Base-by-base conservation (phyloP, 2,888 invertebrate genomes). In the Sesia bembeciformis region DNA sequence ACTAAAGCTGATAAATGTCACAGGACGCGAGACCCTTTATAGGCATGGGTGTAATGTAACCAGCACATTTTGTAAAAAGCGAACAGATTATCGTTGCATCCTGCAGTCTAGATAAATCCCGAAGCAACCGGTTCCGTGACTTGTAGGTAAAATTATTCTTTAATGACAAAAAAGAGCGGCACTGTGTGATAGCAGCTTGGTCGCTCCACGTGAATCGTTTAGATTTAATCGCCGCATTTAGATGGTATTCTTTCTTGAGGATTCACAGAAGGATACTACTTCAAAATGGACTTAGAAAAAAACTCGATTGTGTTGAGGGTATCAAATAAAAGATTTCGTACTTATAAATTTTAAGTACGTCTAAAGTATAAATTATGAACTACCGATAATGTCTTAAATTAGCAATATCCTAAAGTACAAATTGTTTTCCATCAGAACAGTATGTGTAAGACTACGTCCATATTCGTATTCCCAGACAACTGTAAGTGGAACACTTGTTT, bases 81-180 rank as follows among this genome's bases (percentile, higher is more conserved):
- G 23, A 46, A 46, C 7, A 46, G 4, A 46, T 46, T 46, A 46
- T 46, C 46, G 46, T 46, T 8, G 46, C 46, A 46, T 46, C 46
- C 46, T 46, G 46, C 23, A 46, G 46, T 46, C 46, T 46, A 46
- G 46, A 46, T 23, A 23, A 23, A 46, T 23, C 1, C 46, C 23
- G 46, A n/a, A 8, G 39, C 42, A 42, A 39, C 50, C 50, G 39
- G 50, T 50, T 59, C 43, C 57, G 50, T 56, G 58, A 57, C 63
- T 62, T 58, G 65, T 60, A 60, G 61, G 62, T 65, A 65, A 64
- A 64, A 61, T 61, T 63, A 64, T 61, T 56, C 57, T 54, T 57
- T 63, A 62, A 65, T 62, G 63, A 65, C 62, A 64, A 63, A 65
- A 64, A 64, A 62, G 59, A 39, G 52, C 61, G 56, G 54, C 52